Conservation (phyloP, 2,888 invertebrate species). For the Dicranocentrus wangi region DNA sequence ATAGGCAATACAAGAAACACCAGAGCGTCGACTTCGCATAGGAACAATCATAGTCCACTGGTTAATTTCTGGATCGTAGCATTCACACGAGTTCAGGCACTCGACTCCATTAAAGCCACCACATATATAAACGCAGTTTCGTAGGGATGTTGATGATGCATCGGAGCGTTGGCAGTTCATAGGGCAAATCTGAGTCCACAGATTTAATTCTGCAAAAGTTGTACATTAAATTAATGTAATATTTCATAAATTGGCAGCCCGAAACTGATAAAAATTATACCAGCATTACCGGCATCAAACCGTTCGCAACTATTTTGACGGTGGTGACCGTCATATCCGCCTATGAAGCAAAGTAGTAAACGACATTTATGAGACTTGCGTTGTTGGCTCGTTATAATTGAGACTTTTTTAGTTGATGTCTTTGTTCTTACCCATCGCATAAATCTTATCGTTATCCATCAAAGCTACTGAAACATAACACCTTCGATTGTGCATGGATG, state of each 20-base stretch:
- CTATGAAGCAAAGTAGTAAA: no score
- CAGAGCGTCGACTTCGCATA: constrained; percentile 91
- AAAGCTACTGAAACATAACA: constrained; percentile 91
- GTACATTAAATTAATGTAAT: no score
- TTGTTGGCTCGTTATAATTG: no score
- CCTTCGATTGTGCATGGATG: constrained; percentile 90
- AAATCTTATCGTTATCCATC: constrained; percentile 82
- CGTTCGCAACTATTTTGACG: constrained; percentile 90
- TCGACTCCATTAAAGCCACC: constrained; percentile 95
- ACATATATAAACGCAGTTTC: constrained; percentile 85
- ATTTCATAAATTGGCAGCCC: no score
- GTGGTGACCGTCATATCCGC: constrained; percentile 85
- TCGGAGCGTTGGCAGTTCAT: constrained; percentile 90
- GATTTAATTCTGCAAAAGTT: constrained; percentile 80
- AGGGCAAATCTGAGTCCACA: constrained; percentile 89
- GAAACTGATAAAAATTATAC: no score
- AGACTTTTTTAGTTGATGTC: no score
- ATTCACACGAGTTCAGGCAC: constrained; percentile 88
- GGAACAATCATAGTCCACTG: constrained; percentile 88
- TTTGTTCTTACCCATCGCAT: constrained; percentile 85
- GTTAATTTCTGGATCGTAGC: constrained; percentile 85
- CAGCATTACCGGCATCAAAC: constrained; percentile 81
- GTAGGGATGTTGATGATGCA: constrained; percentile 89
- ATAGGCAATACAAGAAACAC: constrained; percentile 91
- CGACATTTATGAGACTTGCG: no score